Conservation (phyloP, 2,113 vertebrate genomes). For the Formicarius rufipectus region DNA sequence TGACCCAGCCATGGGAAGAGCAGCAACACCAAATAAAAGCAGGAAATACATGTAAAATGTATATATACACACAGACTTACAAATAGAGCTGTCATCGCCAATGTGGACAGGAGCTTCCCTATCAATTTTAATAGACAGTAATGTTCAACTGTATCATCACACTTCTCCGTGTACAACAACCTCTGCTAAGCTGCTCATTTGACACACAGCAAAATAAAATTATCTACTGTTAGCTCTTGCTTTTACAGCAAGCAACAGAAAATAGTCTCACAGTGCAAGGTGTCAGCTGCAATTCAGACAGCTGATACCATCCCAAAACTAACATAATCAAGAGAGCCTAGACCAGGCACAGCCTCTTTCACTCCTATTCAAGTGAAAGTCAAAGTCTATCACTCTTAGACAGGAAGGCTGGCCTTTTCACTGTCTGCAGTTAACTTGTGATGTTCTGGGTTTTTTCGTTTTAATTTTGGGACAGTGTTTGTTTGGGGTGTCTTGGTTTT, state of each 20-base stretch:
- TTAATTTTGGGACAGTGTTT: background rate
- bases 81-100: background rate
- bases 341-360: background rate
- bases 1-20: background rate
- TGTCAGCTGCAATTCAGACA: background rate
- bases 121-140: background rate
- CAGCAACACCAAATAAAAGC: background rate
- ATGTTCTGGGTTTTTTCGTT: background rate
- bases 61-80: accelerated
- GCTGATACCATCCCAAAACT: background rate
- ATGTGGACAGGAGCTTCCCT: background rate
- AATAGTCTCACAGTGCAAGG: background rate
- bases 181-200: accelerated
- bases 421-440: background rate
- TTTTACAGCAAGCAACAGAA: background rate
- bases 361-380: background rate
- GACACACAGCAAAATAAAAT: background rate
- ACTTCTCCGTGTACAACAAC: background rate
- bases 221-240: background rate
- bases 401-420: background rate
- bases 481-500: background rate
- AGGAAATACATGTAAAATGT: background rate
- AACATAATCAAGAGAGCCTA: background rate
- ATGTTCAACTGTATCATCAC: background rate
- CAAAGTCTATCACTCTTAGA: background rate